A percentile compares a stretch with the other conserved stretches of the same genome.
Evolutionary conservation across 2,113 vertebrate genomes (phyloP).

Genomic region (Alouatta palliata): DNA sequence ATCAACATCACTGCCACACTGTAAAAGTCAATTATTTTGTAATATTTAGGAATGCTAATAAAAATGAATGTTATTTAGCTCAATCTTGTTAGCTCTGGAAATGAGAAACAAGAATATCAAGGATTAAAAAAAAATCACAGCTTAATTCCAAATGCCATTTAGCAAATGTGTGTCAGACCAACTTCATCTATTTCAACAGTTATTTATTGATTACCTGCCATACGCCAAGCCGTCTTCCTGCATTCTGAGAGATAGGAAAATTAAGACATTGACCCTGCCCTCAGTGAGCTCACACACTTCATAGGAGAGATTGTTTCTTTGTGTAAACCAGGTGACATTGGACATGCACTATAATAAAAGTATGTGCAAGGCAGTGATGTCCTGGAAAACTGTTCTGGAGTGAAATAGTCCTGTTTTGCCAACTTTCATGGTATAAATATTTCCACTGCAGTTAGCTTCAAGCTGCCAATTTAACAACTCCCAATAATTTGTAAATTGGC

Average conservation of each 20-base stretch:
- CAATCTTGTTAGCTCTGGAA: slow-evolving; percentile 65
- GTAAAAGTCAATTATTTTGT: slow-evolving; percentile 78
- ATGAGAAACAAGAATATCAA: slow-evolving; percentile 60
- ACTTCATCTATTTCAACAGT: not conserved
- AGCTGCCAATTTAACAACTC: not conserved
- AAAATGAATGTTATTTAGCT: slow-evolving; percentile 74
- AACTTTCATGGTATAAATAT: not conserved
- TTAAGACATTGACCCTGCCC: not conserved
- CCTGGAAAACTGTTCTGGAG: not conserved
- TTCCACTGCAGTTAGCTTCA: not conserved
- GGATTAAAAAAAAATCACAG: not conserved
- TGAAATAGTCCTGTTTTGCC: not conserved
- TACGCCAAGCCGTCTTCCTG: not conserved
- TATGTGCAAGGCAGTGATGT: not conserved
- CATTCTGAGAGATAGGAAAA: not conserved
- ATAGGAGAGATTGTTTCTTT: not conserved
- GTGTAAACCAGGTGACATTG: not conserved
- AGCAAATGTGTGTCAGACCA: not conserved
- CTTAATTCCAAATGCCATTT: slow-evolving; percentile 62
- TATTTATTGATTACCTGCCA: not conserved
- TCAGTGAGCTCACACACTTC: not conserved
- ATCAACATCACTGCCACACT: slow-evolving; percentile 31
- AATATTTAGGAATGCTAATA: slow-evolving; percentile 71
- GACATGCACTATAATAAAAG: not conserved
- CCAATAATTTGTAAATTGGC: not conserved